phyloP scores from a whole-genome alignment of 2,113 vertebrate species.

The Chunga burmeisteri region DNA sequence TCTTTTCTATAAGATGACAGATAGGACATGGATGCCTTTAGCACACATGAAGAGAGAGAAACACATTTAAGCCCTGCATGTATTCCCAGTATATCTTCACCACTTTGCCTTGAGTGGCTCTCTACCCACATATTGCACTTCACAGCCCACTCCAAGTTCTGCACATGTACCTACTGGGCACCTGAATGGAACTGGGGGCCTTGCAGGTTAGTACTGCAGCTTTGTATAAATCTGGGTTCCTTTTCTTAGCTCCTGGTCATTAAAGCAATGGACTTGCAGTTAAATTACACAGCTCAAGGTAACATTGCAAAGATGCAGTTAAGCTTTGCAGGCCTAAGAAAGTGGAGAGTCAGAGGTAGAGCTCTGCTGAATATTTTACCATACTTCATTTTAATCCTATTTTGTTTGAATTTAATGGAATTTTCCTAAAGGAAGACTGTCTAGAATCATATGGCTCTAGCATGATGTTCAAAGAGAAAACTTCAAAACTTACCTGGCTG shows the following conservation, averaged over 20 bases:
- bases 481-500: not conserved
- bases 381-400: not conserved
- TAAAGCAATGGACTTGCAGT: not conserved
- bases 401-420: not conserved
- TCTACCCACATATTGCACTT: not conserved
- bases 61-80: not conserved
- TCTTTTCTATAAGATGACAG: not conserved
- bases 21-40: accelerated
- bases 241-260: not conserved
- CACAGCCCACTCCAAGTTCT: not conserved
- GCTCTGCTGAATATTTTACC: not conserved
- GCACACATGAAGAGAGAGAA: not conserved
- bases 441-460: not conserved
- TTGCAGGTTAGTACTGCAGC: not conserved
- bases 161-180: not conserved
- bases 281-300: not conserved
- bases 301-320: not conserved
- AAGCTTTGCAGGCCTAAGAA: not conserved
- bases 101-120: not conserved
- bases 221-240: not conserved
- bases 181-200: not conserved
- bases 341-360: not conserved
- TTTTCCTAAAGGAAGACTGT: not conserved
- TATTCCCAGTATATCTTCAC: not conserved
- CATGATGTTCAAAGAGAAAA: not conserved